phyloP scores from a whole-genome alignment of 1,140 invertebrate genomes.

The Thaumatotibia leucotreta region DNA sequence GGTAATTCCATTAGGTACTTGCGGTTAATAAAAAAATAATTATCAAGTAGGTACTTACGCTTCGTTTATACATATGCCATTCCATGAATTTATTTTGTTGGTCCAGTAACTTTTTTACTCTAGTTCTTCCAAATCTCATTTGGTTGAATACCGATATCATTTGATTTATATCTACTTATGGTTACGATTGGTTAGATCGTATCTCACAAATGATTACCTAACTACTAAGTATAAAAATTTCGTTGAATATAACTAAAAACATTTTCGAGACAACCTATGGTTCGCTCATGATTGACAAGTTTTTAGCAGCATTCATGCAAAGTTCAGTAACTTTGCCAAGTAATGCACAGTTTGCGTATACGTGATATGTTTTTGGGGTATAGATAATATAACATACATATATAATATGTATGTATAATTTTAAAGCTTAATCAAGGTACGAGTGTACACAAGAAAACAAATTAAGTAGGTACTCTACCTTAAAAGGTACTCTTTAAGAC shows the following conservation, averaged over 20 bases:
- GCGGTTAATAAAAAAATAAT: neutral
- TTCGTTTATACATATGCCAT: neutral
- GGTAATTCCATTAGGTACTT: constrained; percentile 7
- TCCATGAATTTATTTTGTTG: constrained; percentile 3
- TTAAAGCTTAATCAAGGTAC: constrained; percentile 17
- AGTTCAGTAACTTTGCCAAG: neutral
- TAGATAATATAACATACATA: constrained; percentile 20
- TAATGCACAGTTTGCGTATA: constrained; percentile 8
- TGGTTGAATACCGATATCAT: constrained; percentile 1
- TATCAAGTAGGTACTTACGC: neutral
- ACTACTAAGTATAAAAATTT: constrained; percentile 4
- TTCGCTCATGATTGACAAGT: neutral
- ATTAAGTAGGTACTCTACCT: constrained; percentile 55
- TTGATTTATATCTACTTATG: constrained; percentile 3
- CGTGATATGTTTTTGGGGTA: constrained; percentile 47
- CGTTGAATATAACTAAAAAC: neutral
- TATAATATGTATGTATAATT: constrained; percentile 30
- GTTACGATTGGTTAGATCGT: neutral
- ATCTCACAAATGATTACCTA: neutral
- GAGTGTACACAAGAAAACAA: constrained; percentile 30
- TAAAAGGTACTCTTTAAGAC: constrained; percentile 73
- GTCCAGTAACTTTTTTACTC: constrained; percentile 2
- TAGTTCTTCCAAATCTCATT: constrained; percentile 12
- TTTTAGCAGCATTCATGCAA: neutral
- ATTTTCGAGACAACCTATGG: neutral